Evolutionary conservation across 2,797 vertebrate genomes (phyloP), one percentile per base, ranked within the genome.

Genomic region (Enteromius treurensis): DNA sequence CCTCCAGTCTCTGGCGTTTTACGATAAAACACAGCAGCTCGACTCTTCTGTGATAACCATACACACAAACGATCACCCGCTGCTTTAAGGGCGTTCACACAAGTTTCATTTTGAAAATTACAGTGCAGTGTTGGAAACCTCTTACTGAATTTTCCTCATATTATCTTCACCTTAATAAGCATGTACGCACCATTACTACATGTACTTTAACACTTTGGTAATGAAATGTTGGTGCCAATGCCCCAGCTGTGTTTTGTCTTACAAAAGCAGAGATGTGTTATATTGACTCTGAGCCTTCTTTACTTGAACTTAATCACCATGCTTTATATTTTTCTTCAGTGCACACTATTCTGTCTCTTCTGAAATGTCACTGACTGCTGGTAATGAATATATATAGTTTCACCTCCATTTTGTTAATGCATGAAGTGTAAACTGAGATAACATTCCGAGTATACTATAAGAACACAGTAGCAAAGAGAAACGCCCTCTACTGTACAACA

Each of bases 21-120:
- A 80, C 91, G 94, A 95, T 95, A 94, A 94, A 90, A 89, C 77
- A 21, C 65, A 70, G 5, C 80, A 74, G 88, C 79, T 87, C 76
- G 87, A 84, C 92, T 90, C 89, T 84, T 87, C 74, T 58, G 73
- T 83, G 73, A 77, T 83, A 83, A 77, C 49, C 74, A 70, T n/a
- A 82, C 60, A 81, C 69, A 82, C 71, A 92, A 89, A 78, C 87
- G 83, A 80, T 85, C 85, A 82, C 80, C 8, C 13, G 14, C 42
- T 68, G 77, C 55, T 84, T 78, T 26, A 37, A 71, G 85, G 87
- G 87, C 86, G 85, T 87, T 83, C 60, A 84, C 80, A 42, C 17
- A 45, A 13, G 26, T 53, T 71, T 77, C 45, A 40, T 79, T 85
- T 81, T 5, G 51, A 77, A 55, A 70, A 80, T 55, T 55, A 70